phyloP scores from a whole-genome alignment of 1,140 invertebrate species.

The Metopolophium dirhodum region DNA sequence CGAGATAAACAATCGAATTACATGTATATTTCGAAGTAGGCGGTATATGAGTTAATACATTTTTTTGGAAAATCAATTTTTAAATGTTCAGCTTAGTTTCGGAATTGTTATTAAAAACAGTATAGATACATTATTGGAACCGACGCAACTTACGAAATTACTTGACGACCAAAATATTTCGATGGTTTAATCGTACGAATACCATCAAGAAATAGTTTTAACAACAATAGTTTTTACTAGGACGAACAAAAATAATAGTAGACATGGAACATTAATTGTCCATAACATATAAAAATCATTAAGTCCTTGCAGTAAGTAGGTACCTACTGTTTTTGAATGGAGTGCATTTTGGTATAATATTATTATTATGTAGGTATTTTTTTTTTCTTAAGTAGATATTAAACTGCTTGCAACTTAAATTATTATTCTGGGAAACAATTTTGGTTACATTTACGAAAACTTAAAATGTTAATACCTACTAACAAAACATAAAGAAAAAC shows the following conservation, averaged over 20 bases:
- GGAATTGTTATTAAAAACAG: no score
- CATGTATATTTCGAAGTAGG: no score
- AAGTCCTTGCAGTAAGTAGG: background rate
- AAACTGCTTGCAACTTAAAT: background rate
- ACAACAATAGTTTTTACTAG: background rate
- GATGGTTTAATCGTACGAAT: no score
- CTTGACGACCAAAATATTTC: no score
- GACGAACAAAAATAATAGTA: no score
- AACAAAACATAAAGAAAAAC: background rate
- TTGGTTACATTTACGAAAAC: background rate
- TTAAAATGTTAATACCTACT: no score
- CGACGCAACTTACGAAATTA: no score
- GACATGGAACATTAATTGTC: background rate
- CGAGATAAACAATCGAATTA: no score
- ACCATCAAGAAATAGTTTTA: background rate
- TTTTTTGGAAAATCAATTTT: no score
- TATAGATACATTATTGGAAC: no score
- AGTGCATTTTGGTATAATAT: background rate
- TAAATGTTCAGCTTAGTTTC: no score
- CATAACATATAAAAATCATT: background rate
- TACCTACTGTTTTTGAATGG: background rate
- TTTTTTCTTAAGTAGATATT: background rate
- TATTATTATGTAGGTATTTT: background rate
- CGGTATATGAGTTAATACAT: no score
- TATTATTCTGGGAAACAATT: background rate